Evolutionary conservation across 2,888 invertebrate species (phyloP).

Genomic region (Nomada goodeniana): DNA sequence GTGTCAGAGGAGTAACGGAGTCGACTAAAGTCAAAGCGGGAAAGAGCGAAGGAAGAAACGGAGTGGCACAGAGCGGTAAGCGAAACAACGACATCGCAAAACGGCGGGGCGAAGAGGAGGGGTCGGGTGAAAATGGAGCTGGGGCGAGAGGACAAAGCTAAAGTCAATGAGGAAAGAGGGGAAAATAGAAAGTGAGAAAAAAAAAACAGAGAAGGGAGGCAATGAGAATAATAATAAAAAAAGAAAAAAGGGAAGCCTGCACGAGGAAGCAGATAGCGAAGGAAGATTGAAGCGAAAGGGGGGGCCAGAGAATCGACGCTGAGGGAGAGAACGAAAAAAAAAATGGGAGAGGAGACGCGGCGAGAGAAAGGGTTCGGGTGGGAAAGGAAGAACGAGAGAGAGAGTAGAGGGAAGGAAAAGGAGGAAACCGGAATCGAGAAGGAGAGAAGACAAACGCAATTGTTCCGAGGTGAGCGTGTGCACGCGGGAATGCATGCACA

Average conservation of each 20-base stretch:
- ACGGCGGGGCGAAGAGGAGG: background rate
- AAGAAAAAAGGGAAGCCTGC: background rate
- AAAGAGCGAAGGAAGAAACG: conserved; percentile 10
- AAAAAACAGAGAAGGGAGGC: background rate
- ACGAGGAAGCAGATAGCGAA: conserved; percentile 9
- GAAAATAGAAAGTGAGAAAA: background rate
- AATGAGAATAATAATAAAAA: background rate
- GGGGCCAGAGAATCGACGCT: conserved; percentile 16
- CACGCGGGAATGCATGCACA: background rate
- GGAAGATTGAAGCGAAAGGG: conserved; percentile 23
- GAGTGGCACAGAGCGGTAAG: conserved; percentile 7
- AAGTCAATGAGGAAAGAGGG: conserved; percentile 17
- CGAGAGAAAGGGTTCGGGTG: conserved; percentile 14
- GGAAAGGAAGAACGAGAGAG: conserved; percentile 9
- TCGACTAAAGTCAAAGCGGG: conserved; percentile 26
- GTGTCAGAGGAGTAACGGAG: conserved; percentile 4
- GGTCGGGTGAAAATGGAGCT: background rate
- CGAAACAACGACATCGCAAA: background rate
- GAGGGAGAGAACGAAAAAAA: conserved; percentile 22
- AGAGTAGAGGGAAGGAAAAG: conserved; percentile 15
- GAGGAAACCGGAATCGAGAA: conserved; percentile 45
- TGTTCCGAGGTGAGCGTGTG: conserved; percentile 35
- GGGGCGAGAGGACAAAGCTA: background rate
- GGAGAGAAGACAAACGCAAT: conserved; percentile 51
- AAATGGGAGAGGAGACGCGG: background rate